phyloP scores from a whole-genome alignment of 2,888 invertebrate genomes.

The Aphrophora alni region DNA sequence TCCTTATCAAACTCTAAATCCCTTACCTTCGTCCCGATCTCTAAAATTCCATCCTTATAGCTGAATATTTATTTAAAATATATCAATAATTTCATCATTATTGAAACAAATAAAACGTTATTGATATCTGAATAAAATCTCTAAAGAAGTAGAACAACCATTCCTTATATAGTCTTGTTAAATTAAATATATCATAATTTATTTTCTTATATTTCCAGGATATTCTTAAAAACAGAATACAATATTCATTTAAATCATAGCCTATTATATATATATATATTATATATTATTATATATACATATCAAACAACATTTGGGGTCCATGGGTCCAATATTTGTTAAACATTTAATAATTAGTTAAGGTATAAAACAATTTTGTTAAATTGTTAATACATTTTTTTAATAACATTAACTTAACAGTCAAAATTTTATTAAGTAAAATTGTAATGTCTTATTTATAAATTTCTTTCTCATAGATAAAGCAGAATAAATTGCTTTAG shows the following conservation, averaged over 20 bases:
- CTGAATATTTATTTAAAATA: conserved; percentile 29
- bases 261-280: too few relatives aligned
- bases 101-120: neutral
- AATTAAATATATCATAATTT: neutral
- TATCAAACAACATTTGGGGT: too few relatives aligned
- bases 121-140: neutral
- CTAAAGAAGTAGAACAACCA: neutral
- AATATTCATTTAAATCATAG: neutral
- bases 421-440: too few relatives aligned
- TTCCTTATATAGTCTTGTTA: neutral
- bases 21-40: conserved; percentile 70
- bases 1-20: conserved; percentile 59
- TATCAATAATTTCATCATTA: neutral
- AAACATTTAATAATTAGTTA: too few relatives aligned
- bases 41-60: conserved; percentile 62
- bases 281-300: too few relatives aligned
- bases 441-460: too few relatives aligned
- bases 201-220: neutral
- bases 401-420: too few relatives aligned
- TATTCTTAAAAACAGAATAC: neutral
- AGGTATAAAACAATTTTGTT: too few relatives aligned
- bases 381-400: too few relatives aligned
- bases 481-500: too few relatives aligned
- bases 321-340: too few relatives aligned
- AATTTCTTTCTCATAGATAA: too few relatives aligned